Evolutionary conservation across 1,140 invertebrate genomes (phyloP), one percentile per base, ranked within the genome.

Genomic region (Zaprionus davidi): DNA sequence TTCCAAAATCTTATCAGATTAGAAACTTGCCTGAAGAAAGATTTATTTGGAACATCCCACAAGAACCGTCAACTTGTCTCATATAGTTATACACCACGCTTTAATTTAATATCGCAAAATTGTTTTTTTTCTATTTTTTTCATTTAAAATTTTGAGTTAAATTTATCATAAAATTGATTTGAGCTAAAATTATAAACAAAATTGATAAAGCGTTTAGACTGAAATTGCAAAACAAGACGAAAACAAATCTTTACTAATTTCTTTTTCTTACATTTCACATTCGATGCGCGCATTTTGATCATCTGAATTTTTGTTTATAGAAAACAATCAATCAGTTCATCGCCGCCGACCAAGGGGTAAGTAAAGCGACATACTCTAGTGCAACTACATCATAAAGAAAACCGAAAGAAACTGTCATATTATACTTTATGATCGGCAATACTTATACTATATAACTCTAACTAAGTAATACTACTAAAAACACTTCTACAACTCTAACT

Each of bases 251-350:
- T 85, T 85, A 90, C 85, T 90, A 90, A 90, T 90, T 90, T 90
- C 38, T 88, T 91, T 84, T 84, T 90, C 71, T 84, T 91, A 91
- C 88, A 82, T 84, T 84, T 82, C 59, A 71, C 86, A 90, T 86
- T 76, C 73, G 57, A 78, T 88, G 72, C 78, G 87, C 75, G 84
- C 83, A 88, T 91, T 91, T 79, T 57, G 82, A 73, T 91, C 82
- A 91, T 88, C 83, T 69, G 75, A 87, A 64, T 83, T 91, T 90
- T 73, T 77, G 78, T 87, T 87, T 91, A 80, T 90, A 90, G 85
- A 90, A 90, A 90, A 90, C 85, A 90, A 85, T 90, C 85, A 81
- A 85, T 90, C 81, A 90, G 68, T 85, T 90, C 85, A 90, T 90
- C 86, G 85, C 86, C 85, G 59, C 82, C 86, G 69, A 63, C 51